Base-by-base conservation (phyloP, 1,140 invertebrate species). In the Drosophila guanche region DNA sequence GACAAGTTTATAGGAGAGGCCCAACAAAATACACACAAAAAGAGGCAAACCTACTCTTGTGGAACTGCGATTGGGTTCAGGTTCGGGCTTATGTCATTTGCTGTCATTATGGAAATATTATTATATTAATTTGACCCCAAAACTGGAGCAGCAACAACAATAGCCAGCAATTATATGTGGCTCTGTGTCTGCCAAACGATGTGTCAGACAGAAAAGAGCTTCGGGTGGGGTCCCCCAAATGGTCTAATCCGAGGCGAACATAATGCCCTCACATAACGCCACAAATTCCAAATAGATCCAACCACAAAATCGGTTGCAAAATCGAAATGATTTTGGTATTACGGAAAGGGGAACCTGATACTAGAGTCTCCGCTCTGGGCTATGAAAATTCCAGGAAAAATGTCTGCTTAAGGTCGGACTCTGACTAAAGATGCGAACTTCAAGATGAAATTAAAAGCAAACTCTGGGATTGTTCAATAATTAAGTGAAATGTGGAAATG, bases 1-100 rank as follows among this genome's bases (percentile, higher is more conserved):
- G 79, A 79, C 74, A 84, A 78, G 79, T 84, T 83, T 81, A 37
- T 37, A 68, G 74, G 63, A 67, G 65, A 79, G 71, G 77, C 60
- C 77, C 59, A 16, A 46, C 45, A 42, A 67, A 27, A 48, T 27
- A 55, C 29, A 55, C 5, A 41, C n/a, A 60, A 51, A 46, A 71
- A 60, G 74, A 12, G 61, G 43, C 55, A 47, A 65, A 40, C 67
- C 67, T 16, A 41, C 60, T 52, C 59, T 54, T 52, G 57, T 76
- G 75, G 67, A 76, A 59, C 53, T 50, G 54, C 60, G 78, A 83
- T 83, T 83, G 78, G 79, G 79, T 83, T 83, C 79, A 83, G 79
- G 79, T 83, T 78, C 63, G 79, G 67, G 76, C 75, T 84, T 84
- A 84, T 84, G 79, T 84, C 79, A 79, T 73, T 79, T 73, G 52